phyloP scores from a whole-genome alignment of 2,113 vertebrate genomes.

The Podarcis raffonei region DNA sequence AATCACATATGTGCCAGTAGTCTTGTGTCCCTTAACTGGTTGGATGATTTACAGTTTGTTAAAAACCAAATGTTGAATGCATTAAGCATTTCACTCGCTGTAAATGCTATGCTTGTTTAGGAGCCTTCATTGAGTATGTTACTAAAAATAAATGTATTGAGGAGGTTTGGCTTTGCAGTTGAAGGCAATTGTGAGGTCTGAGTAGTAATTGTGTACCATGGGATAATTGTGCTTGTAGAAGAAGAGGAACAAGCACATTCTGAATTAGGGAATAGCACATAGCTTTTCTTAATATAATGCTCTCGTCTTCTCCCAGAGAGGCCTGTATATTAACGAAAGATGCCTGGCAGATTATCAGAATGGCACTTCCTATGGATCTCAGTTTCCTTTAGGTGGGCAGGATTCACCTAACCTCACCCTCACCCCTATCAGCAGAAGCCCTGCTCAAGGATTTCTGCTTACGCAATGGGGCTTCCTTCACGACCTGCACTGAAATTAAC shows the following conservation, averaged over 20 bases:
- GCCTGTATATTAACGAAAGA: background rate
- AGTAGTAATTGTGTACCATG: background rate
- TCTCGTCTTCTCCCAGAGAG: background rate
- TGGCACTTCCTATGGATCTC: background rate
- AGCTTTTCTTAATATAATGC: constrained; percentile 9
- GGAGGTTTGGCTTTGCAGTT: constrained; percentile 50
- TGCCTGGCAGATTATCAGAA: background rate
- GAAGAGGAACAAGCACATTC: background rate
- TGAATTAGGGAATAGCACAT: background rate
- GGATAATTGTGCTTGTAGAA: constrained; percentile 25
- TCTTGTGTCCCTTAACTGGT: background rate
- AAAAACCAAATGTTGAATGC: constrained; percentile 41
- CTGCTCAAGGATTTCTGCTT: no score
- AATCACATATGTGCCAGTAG: background rate
- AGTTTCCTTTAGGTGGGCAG: no score
- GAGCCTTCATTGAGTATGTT: constrained; percentile 1
- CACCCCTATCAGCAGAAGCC: no score
- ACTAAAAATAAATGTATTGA: constrained; percentile 61
- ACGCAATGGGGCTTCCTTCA: no score
- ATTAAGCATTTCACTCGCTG: constrained; percentile 44
- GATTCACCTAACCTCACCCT: no score
- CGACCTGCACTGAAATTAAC: no score
- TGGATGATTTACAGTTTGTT: background rate
- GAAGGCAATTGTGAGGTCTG: constrained; percentile 32
- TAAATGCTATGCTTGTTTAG: constrained; percentile 58